phyloP scores from a whole-genome alignment of 1,140 invertebrate species.

The Drosophila pectinifera region DNA sequence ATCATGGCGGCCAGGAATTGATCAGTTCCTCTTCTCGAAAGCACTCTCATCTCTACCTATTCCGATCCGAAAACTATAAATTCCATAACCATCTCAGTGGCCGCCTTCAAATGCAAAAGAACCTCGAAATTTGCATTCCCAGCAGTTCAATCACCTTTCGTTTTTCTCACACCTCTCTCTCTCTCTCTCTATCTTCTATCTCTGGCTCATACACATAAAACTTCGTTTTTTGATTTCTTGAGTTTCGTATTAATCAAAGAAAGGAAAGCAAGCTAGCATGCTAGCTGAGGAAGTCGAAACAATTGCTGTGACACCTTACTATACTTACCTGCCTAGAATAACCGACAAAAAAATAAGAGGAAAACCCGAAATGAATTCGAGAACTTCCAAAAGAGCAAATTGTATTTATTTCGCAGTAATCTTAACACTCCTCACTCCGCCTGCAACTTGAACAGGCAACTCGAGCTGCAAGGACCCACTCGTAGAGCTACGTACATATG shows the following conservation, averaged over 20 bases:
- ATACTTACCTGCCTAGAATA: conserved; percentile 73
- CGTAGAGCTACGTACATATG: too few relatives aligned
- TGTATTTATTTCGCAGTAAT: conserved; percentile 68
- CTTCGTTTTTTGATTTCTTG: conserved; percentile 31
- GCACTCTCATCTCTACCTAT: conserved; percentile 21
- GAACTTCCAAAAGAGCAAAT: conserved; percentile 54
- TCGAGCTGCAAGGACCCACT: not conserved
- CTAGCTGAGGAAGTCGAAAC: conserved; percentile 52
- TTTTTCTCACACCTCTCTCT: conserved; percentile 51
- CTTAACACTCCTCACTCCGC: conserved; percentile 16
- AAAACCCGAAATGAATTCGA: conserved; percentile 57
- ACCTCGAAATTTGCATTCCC: conserved; percentile 73
- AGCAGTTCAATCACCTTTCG: conserved; percentile 59
- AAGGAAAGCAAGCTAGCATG: conserved; percentile 24
- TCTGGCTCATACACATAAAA: conserved; percentile 35
- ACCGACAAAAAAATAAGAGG: conserved; percentile 26
- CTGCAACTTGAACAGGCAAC: conserved; percentile 42
- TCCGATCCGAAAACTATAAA: conserved; percentile 36
- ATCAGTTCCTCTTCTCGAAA: conserved; percentile 13
- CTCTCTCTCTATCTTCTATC: conserved; percentile 45
- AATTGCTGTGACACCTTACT: conserved; percentile 81
- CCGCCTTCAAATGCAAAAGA: conserved; percentile 37
- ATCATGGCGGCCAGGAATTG: conserved; percentile 15
- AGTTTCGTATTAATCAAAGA: conserved; percentile 28
- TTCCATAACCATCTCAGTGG: conserved; percentile 43